Conservation (phyloP, 2,888 invertebrate genomes). For the Orthosia gracilis region DNA sequence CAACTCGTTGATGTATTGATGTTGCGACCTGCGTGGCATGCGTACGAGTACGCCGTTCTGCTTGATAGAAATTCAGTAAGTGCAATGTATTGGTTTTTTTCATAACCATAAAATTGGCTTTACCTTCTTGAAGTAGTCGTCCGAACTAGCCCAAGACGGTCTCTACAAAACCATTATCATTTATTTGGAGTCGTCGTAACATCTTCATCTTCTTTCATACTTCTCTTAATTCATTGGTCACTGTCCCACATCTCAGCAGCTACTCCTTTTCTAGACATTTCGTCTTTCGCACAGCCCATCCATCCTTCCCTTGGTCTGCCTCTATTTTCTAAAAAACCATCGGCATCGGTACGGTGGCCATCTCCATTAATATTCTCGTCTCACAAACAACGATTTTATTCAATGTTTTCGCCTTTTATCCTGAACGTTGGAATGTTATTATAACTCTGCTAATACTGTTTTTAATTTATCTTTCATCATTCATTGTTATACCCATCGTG, state of each 20-base stretch:
- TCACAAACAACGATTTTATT: slow-evolving; percentile 22
- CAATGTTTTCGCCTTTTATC: slow-evolving; percentile 24
- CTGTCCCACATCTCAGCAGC: too few species aligned
- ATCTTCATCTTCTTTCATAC: not conserved
- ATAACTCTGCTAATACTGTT: slow-evolving; percentile 34
- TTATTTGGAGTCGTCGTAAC: not conserved
- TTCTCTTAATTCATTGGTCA: not conserved
- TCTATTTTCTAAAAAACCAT: not conserved
- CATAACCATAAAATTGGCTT: not conserved
- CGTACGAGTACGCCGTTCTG: slow-evolving; percentile 6
- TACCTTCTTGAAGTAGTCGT: not conserved
- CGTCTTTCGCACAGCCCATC: not conserved
- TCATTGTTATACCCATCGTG: slow-evolving; percentile 28
- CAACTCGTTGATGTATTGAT: slow-evolving; percentile 26
- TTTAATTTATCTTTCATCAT: slow-evolving; percentile 25
- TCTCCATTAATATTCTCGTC: slow-evolving; percentile 13
- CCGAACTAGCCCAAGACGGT: not conserved
- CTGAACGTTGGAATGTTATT: slow-evolving; percentile 27
- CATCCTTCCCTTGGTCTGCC: not conserved
- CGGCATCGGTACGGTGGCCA: not conserved
- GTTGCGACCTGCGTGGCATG: not conserved
- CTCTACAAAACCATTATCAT: not conserved
- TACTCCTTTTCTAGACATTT: not conserved
- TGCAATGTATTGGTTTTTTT: not conserved
- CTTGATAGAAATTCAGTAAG: not conserved